phyloP scores from a whole-genome alignment of 2,888 invertebrate genomes.

The Sarcophaga caerulescens region DNA sequence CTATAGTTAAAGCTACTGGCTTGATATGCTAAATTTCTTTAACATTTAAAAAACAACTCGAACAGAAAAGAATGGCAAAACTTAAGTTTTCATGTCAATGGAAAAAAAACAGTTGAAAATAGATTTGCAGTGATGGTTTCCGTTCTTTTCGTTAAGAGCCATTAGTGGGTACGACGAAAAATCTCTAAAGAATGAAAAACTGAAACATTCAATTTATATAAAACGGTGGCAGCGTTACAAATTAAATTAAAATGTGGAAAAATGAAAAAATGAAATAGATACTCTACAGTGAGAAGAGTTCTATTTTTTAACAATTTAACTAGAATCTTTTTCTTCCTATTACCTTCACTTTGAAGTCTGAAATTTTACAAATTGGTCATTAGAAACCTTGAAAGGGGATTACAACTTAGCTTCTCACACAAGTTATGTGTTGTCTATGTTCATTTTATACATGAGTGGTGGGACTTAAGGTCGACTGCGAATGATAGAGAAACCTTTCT shows the following conservation, averaged over 20 bases:
- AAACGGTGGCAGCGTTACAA: slow-evolving; percentile 26
- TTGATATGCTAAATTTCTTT: neutral
- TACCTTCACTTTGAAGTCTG: too few relatives aligned
- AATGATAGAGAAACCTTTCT: too few relatives aligned
- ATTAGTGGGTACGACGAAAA: slow-evolving; percentile 44
- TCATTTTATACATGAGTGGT: too few relatives aligned
- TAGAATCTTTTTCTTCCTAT: too few relatives aligned
- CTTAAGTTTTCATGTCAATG: slow-evolving; percentile 1
- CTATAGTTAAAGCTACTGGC: neutral
- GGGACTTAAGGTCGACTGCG: too few relatives aligned
- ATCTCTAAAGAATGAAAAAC: neutral
- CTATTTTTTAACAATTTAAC: too few relatives aligned
- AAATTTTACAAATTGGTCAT: too few relatives aligned
- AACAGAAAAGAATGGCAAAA: neutral
- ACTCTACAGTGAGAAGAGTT: too few relatives aligned
- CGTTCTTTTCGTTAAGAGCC: slow-evolving; percentile 49
- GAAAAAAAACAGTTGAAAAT: slow-evolving; percentile 35
- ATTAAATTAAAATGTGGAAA: neutral
- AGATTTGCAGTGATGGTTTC: slow-evolving; percentile 61
- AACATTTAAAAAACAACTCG: neutral
- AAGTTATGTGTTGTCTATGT: too few relatives aligned
- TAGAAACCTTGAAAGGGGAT: too few relatives aligned
- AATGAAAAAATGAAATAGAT: too few relatives aligned
- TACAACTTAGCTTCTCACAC: too few relatives aligned
- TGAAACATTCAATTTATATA: slow-evolving; percentile 31